Percentiles rank a stretch among this genome's conserved stretches.
Conservation (phyloP, 1,140 invertebrate species). For the Anastrepha obliqua region DNA sequence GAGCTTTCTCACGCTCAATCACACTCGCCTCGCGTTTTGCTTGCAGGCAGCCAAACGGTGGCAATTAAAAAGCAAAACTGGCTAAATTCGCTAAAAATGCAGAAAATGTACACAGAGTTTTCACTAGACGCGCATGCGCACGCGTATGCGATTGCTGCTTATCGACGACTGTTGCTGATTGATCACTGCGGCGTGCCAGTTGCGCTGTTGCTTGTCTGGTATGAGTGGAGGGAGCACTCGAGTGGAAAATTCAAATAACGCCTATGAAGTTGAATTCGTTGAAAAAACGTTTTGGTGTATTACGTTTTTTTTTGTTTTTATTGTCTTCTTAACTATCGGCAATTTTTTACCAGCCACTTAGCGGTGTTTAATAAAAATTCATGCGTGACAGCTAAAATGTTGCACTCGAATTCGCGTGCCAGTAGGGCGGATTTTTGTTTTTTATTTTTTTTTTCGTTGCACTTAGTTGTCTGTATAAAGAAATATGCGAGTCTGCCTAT, state of each 20-base stretch:
- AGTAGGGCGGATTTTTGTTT: background rate
- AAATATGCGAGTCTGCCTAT: background rate
- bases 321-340: background rate
- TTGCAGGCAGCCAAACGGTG: background rate
- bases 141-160: conserved; percentile 27
- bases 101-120: conserved; percentile 27
- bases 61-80: conserved; percentile 53
- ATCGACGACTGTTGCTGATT: conserved; percentile 38
- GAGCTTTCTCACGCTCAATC: conserved; percentile 24
- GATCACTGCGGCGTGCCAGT: conserved; percentile 1
- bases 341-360: background rate
- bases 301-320: background rate
- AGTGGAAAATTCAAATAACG: conserved; percentile 41
- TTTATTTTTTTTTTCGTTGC: background rate
- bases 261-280: conserved; percentile 37
- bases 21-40: background rate
- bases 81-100: background rate
- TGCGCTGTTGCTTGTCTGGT: background rate
- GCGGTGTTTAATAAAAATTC: conserved; percentile 35
- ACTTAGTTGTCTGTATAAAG: background rate
- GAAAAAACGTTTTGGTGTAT: background rate
- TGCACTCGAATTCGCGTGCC: conserved; percentile 28
- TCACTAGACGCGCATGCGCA: conserved; percentile 20
- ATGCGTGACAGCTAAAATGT: conserved; percentile 18
- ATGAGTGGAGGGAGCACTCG: background rate